phyloP scores from a whole-genome alignment of 2,797 vertebrate genomes.

The Anisognathus igniventris region DNA sequence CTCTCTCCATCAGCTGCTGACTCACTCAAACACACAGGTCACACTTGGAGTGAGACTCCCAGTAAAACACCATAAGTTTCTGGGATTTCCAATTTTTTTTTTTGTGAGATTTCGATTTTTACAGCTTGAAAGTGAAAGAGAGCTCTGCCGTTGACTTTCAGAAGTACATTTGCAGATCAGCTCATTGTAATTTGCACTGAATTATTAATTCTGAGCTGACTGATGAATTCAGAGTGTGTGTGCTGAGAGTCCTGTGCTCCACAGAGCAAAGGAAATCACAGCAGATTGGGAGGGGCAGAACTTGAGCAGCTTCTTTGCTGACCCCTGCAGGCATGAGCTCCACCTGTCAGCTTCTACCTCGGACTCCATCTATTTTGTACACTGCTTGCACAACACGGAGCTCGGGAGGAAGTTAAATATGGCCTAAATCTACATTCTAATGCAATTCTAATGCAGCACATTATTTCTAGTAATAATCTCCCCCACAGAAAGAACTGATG shows the following conservation, averaged over 20 bases:
- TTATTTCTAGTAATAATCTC: constrained; percentile 26
- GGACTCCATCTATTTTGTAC: neutral
- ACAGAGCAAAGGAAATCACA: neutral
- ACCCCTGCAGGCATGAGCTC: constrained; percentile 26
- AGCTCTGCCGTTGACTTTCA: neutral
- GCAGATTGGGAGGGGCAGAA: constrained; percentile 24
- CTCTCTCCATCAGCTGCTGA: neutral
- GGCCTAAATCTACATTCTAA: constrained; percentile 25
- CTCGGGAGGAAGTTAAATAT: constrained; percentile 38
- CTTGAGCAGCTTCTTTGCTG: constrained; percentile 4
- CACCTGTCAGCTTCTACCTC: neutral
- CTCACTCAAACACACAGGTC: neutral
- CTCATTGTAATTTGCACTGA: constrained; percentile 19
- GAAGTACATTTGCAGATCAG: neutral
- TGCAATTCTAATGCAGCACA: constrained; percentile 15
- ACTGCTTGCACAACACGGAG: neutral
- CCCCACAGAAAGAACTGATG: constrained; percentile 6
- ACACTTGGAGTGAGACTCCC: neutral
- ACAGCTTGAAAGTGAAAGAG: neutral
- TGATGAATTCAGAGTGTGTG: constrained; percentile 6
- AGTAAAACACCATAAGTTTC: rapidly evolving
- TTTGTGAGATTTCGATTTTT: neutral
- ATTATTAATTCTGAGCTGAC: constrained; percentile 10
- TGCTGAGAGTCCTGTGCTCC: neutral
- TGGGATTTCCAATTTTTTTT: neutral